phyloP scores from a whole-genome alignment of 1,140 invertebrate species.

The Campoletis sonorensis region DNA sequence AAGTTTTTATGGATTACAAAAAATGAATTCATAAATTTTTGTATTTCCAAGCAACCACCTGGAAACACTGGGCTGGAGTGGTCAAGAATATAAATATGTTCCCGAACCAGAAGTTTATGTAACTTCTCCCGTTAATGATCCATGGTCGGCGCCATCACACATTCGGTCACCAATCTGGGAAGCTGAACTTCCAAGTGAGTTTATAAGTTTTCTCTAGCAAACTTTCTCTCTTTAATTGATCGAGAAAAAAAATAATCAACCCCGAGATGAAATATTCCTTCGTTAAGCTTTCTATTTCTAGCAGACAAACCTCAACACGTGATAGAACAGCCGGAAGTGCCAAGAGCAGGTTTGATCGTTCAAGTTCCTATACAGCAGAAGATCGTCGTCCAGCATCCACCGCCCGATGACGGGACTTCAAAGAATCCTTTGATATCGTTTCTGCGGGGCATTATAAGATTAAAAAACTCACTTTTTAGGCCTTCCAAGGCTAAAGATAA shows the following conservation, averaged over 20 bases:
- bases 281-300: constrained; percentile 28
- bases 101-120: constrained; percentile 61
- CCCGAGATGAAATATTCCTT: constrained; percentile 11
- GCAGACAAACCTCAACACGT: constrained; percentile 8
- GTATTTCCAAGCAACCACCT: constrained; percentile 57
- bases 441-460: constrained; percentile 58
- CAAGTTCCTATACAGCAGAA: constrained; percentile 67
- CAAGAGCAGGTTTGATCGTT: constrained; percentile 52
- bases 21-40: constrained; percentile 23
- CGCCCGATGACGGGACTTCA: constrained; percentile 50
- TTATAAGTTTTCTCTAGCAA: constrained; percentile 3
- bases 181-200: constrained; percentile 45
- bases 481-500: constrained; percentile 16
- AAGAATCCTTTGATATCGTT: constrained; percentile 56
- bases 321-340: constrained; percentile 22
- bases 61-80: constrained; percentile 59
- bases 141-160: constrained; percentile 28
- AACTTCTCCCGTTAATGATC: constrained; percentile 37
- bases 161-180: constrained; percentile 48
- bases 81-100: constrained; percentile 58
- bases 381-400: constrained; percentile 63
- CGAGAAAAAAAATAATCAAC: background rate
- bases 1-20: no score
- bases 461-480: constrained; percentile 59
- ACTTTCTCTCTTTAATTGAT: constrained; percentile 22